A percentile compares a stretch with the other conserved stretches of the same genome.
phyloP scores from a whole-genome alignment of 1,140 invertebrate genomes.

The Campoletis sonorensis region DNA sequence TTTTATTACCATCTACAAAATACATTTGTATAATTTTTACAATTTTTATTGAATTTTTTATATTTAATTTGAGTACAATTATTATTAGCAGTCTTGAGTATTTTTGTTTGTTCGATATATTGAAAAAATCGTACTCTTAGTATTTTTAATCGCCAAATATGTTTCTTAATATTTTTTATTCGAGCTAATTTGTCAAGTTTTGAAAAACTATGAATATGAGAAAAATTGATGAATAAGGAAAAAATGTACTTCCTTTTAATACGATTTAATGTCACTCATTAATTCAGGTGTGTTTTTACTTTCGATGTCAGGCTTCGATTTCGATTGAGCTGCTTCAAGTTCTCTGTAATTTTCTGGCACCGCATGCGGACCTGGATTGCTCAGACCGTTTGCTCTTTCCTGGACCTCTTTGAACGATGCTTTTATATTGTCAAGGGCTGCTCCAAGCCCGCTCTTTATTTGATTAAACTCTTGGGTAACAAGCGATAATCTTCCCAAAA shows the following conservation, averaged over 20 bases:
- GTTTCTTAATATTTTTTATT: neutral
- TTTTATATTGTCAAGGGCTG: constrained; percentile 84
- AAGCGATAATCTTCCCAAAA: constrained; percentile 86
- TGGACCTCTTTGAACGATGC: constrained; percentile 82
- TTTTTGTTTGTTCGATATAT: too few relatives aligned
- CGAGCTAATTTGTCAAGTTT: neutral
- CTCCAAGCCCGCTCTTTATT: constrained; percentile 85
- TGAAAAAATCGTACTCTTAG: too few relatives aligned
- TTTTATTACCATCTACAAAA: too few relatives aligned
- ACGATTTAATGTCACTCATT: constrained; percentile 49
- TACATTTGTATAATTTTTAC: too few relatives aligned
- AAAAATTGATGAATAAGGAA: too few relatives aligned
- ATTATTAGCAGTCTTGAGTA: too few relatives aligned
- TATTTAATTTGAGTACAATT: too few relatives aligned
- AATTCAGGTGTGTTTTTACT: constrained; percentile 44
- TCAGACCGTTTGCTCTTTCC: constrained; percentile 76
- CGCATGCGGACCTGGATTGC: constrained; percentile 68
- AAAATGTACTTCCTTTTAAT: constrained; percentile 28
- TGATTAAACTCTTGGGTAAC: constrained; percentile 92
- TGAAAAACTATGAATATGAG: too few relatives aligned
- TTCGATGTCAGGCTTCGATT: constrained; percentile 53
- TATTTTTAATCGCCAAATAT: too few relatives aligned
- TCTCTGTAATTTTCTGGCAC: constrained; percentile 70
- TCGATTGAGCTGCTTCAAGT: constrained; percentile 53
- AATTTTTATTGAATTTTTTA: too few relatives aligned